phyloP scores from a whole-genome alignment of 1,140 invertebrate species.

The Callitettix versicolor region DNA sequence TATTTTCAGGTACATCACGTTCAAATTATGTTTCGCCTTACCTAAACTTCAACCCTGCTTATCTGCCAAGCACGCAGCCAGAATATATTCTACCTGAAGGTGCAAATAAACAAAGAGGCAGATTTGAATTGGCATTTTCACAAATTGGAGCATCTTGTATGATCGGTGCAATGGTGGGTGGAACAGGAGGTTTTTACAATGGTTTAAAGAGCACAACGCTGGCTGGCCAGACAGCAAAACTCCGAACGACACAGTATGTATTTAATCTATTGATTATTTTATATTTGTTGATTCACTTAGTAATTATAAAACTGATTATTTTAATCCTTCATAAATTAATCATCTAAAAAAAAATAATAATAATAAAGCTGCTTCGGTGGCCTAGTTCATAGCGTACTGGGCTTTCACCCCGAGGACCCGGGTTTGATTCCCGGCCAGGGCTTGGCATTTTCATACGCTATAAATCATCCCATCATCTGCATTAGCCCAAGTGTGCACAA shows the following conservation, averaged over 20 bases:
- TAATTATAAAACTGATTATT: no score
- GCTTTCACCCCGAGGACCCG: no score
- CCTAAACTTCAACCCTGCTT: conserved; percentile 81
- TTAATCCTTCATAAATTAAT: no score
- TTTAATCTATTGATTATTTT: no score
- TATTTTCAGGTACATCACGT: conserved; percentile 14
- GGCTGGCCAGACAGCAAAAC: conserved; percentile 74
- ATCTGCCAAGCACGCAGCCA: conserved; percentile 68
- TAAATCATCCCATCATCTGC: no score
- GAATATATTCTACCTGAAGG: conserved; percentile 91
- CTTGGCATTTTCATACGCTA: no score
- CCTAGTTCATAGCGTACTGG: no score
- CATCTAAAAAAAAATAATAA: no score
- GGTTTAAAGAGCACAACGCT: conserved; percentile 73
- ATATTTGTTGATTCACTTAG: no score
- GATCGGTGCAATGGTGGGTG: conserved; percentile 73
- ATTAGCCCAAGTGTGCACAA: no score
- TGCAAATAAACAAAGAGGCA: conserved; percentile 61
- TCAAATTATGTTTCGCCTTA: conserved; percentile 58
- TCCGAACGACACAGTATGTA: conserved; percentile 79
- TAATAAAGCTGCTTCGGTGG: no score
- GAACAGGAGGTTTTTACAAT: conserved; percentile 71
- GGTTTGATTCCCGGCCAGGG: no score
- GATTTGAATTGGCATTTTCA: conserved; percentile 83
- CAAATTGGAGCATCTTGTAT: conserved; percentile 85